Base-by-base conservation (phyloP, 2,113 vertebrate species). In the Gnathonemus echidnorhynchus region DNA sequence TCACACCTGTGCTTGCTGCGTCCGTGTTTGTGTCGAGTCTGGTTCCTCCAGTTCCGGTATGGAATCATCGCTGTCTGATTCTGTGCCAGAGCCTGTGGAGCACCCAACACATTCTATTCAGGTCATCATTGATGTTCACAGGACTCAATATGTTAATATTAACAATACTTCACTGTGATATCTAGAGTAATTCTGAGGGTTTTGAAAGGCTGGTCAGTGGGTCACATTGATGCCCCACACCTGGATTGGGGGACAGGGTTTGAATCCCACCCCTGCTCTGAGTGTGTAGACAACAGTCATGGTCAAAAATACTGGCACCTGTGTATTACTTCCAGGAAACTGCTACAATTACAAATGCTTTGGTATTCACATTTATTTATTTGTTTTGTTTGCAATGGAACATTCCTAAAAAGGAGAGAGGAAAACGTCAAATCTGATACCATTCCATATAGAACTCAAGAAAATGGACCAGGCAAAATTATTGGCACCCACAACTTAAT, bases 31-130 rank as follows among this genome's bases (percentile, higher is more conserved):
- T 45, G 98, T 96, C 92, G 98, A 98, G 94, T 99, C 98, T 91
- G 98, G 98, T 93, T 99, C 98, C 93, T 99, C 98, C 35, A 99
- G 97, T 74, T 99, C 98, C 93, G 98, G 98, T 92, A 99, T 98
- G 8, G 98, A 99, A 92, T 99, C 98, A 93, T 99, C 98, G 2
- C 98, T 99, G 96, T 99, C 98, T 0, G 98, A 99, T 93, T 99
- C 98, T 91, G 98, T 99, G 92, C 98, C 98, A 21, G 98, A 99
- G 90, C 98, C 98, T 99, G 91, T 5, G 66, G 94, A 88, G 83
- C 95, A 84, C 88, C 74, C 74, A 11, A 88, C 0, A 1, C 0
- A 49, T 24, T 88, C 15, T 85, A 35, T 77, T 77, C 13, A 77
- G 35, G 31, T 15, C 35, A 27, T 39, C 74, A 80, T 0, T 80